Base-by-base conservation (phyloP, 2,797 vertebrate species). In the Tapera naevia region DNA sequence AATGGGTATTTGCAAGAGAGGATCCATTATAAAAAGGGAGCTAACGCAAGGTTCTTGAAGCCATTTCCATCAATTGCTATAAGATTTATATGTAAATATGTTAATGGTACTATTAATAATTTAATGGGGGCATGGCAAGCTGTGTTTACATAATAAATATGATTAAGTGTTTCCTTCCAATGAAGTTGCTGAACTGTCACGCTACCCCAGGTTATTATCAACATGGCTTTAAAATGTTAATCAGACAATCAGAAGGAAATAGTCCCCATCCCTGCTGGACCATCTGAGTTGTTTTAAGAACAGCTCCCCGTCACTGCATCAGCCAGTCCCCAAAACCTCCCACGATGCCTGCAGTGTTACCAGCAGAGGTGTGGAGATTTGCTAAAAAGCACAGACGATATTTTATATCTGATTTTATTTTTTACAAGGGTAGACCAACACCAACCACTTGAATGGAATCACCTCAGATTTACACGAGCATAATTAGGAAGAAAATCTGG, bases 91-190 rank as follows among this genome's bases (percentile, higher is more conserved):
- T 97, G 97, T 97, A 97, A 97, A 97, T 97, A 97, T 96, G 96
- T 96, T 97, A 97, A 97, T 97, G 89, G 97, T 87, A 95, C 94
- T 96, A 96, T 97, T 97, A 97, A 97, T 97, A 97, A 97, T 97
- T 97, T 97, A 97, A 96, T 95, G 94, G 95, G 97, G 96, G 92
- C 97, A 97, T 88, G 96, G 93, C 96, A 97, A 97, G 95, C 97
- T 95, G 96, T 97, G 97, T 97, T 97, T 97, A 97, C 96, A 97
- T 97, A 97, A 97, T 97, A 97, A 97, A 97, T 97, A 97, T 97
- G 97, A 97, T 97, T 97, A 97, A 97, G 96, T 96, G 97, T 97
- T 97, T 97, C 96, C 95, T 95, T 96, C 66, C 91, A 93, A 96
- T 95, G 96, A 96, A 97, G 97, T 95, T 97, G 96, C 96, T 96